phyloP scores from a whole-genome alignment of 2,888 invertebrate genomes.

The Lepidochrysops patricia region DNA sequence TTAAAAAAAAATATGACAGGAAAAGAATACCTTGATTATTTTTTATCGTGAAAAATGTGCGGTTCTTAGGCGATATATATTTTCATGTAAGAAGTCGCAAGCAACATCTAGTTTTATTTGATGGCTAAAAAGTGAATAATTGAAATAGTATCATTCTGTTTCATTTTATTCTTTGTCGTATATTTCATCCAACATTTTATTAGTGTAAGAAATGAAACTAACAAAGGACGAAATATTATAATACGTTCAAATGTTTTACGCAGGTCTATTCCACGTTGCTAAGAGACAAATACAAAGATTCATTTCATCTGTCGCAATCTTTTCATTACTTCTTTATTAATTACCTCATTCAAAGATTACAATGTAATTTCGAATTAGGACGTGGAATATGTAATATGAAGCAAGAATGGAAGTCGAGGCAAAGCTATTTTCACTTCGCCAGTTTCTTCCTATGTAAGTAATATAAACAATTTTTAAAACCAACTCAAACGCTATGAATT shows the following conservation, averaged over 20 bases:
- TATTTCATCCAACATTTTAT: no score
- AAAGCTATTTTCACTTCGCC: neutral
- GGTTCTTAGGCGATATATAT: no score
- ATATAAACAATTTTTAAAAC: neutral
- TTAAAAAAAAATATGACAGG: no score
- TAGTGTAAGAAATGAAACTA: neutral
- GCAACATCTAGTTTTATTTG: no score
- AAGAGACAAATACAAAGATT: neutral
- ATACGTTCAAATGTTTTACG: neutral
- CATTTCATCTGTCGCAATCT: neutral
- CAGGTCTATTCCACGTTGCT: neutral
- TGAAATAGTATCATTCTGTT: neutral
- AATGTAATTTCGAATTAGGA: neutral
- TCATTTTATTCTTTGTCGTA: no score
- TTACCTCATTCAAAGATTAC: no score
- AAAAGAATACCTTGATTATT: no score
- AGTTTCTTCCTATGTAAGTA: neutral
- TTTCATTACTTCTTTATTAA: neutral
- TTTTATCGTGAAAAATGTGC: no score
- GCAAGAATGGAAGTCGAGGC: neutral
- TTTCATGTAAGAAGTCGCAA: no score
- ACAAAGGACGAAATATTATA: neutral
- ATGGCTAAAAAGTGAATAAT: neutral
- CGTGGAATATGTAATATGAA: no score
- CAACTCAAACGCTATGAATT: constrained; percentile 2